Percentiles rank a stretch among this genome's conserved stretches.
phyloP scores from a whole-genome alignment of 2,797 vertebrate species.

The Aplochiton taeniatus region DNA sequence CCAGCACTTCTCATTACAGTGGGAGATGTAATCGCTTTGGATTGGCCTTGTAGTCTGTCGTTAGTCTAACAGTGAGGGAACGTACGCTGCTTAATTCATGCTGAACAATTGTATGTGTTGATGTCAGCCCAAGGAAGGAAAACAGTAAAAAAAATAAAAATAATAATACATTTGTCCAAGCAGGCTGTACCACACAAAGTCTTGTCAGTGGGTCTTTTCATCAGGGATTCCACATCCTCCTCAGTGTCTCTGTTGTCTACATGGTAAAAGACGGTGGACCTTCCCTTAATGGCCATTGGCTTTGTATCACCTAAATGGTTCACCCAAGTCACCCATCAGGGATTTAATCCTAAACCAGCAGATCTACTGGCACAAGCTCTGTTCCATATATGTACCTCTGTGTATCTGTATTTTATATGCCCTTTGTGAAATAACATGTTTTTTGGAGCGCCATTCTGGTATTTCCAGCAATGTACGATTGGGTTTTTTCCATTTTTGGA shows the following conservation, averaged over 20 bases:
- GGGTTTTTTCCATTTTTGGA: conserved; percentile 67
- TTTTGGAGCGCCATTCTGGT: conserved; percentile 64
- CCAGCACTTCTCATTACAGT: conserved; percentile 36
- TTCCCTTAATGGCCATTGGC: not conserved
- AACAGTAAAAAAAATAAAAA: not conserved
- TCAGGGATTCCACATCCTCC: conserved; percentile 32
- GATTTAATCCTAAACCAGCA: conserved; percentile 42
- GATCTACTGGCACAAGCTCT: conserved; percentile 31
- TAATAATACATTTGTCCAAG: not conserved
- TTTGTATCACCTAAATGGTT: conserved; percentile 25
- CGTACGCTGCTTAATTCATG: not conserved
- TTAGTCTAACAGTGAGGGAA: conserved; percentile 15
- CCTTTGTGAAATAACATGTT: conserved; percentile 54
- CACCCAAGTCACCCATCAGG: conserved; percentile 25
- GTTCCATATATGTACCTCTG: conserved; percentile 42
- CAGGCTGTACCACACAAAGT: conserved; percentile 11
- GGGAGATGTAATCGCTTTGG: conserved; percentile 20
- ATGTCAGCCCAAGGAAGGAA: conserved; percentile 1
- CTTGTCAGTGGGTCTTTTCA: conserved; percentile 17
- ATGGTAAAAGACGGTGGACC: conserved; percentile 22
- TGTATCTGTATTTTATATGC: conserved; percentile 54
- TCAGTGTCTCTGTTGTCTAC: conserved; percentile 35
- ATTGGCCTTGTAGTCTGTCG: conserved; percentile 18
- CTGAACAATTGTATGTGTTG: conserved; percentile 9
- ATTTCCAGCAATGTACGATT: conserved; percentile 44